Percentiles rank a stretch among this genome's conserved stretches.
Conservation (phyloP, 2,888 invertebrate genomes). For the Melieria crassipennis region DNA sequence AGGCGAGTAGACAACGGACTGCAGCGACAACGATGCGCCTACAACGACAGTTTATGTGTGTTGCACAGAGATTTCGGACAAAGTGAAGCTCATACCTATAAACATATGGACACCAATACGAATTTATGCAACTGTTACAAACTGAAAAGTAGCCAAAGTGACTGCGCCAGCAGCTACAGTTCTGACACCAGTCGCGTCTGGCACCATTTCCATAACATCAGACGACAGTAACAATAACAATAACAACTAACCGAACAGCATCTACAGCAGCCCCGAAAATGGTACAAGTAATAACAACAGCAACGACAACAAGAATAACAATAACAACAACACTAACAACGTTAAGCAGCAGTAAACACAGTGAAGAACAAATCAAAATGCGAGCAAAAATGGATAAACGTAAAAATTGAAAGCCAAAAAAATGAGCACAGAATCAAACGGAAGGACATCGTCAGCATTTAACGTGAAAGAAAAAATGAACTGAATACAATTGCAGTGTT, state of each 20-base stretch:
- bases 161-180: too few species aligned
- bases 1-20: too few species aligned
- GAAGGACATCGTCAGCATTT: slow-evolving; percentile 25
- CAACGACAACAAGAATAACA: slow-evolving; percentile 14
- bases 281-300: slow-evolving; percentile 23
- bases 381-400: background rate
- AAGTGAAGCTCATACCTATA: too few species aligned
- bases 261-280: background rate
- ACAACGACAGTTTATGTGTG: too few species aligned
- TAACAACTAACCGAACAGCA: too few species aligned
- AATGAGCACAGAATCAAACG: background rate
- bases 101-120: too few species aligned
- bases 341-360: slow-evolving; percentile 18
- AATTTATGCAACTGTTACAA: too few species aligned
- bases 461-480: slow-evolving; percentile 17
- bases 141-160: too few species aligned
- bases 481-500: slow-evolving; percentile 2
- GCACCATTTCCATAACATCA: slow-evolving; percentile 20
- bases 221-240: too few species aligned
- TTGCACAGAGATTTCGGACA: too few species aligned
- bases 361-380: background rate
- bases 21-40: too few species aligned
- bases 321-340: slow-evolving; percentile 12
- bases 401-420: background rate
- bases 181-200: slow-evolving; percentile 12